These are phyloP conservation scores for Ashinkailepas kermadecensis DNA, from an alignment of 2,888 invertebrate genomes.

Conservation along the genomic window DNA sequence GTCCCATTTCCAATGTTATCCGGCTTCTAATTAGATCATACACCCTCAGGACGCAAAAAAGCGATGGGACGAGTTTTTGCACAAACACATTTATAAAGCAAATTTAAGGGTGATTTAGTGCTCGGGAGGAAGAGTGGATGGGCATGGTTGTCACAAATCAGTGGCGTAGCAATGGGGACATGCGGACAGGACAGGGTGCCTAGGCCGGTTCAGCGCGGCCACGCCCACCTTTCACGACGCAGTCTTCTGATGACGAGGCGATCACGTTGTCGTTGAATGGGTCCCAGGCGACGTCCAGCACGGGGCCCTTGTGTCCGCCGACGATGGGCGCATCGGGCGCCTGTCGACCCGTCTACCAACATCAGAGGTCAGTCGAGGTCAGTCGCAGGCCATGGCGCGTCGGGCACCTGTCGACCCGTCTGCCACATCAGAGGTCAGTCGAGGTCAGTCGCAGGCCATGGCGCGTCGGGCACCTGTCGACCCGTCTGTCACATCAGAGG, in stretches of 20 bases:
- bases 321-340: slow-evolving; percentile 89
- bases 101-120: no score
- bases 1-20: no score
- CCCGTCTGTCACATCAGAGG: slow-evolving; percentile 62
- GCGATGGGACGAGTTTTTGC: no score
- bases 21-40: no score
- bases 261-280: slow-evolving; percentile 98
- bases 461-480: slow-evolving; percentile 86
- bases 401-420: slow-evolving; percentile 86
- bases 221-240: slow-evolving; percentile 94
- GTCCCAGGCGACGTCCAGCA: slow-evolving; percentile 95
- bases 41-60: no score
- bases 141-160: no score
- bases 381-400: no score
- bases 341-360: slow-evolving; percentile 78
- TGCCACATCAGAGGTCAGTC: slow-evolving; percentile 43
- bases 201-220: no score
- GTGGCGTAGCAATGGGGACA: no score
- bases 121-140: no score
- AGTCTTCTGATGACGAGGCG: slow-evolving; percentile 94
- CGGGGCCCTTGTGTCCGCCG: slow-evolving; percentile 93
- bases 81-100: no score
- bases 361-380: neutral
- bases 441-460: slow-evolving; percentile 39
- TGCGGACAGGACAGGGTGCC: no score